A percentile compares a stretch with the other conserved stretches of the same genome.
Conservation (phyloP, 2,797 vertebrate species). For the Paramormyrops hopkinsi region DNA sequence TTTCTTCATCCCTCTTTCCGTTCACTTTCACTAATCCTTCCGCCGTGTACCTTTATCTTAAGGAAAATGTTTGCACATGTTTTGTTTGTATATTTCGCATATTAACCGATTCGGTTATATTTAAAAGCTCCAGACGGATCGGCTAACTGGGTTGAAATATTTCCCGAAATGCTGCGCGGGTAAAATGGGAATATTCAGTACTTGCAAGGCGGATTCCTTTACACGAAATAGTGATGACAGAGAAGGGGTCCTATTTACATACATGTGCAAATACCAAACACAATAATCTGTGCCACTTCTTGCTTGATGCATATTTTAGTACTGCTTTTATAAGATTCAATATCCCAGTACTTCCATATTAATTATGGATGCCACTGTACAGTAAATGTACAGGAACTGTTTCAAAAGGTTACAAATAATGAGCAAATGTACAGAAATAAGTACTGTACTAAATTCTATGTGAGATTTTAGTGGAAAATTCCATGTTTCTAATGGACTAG, state of each 20-base stretch:
- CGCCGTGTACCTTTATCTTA: neutral
- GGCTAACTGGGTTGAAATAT: neutral
- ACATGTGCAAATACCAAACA: neutral
- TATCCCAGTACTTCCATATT: neutral
- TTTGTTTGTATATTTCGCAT: neutral
- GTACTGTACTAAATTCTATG: neutral
- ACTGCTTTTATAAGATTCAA: neutral
- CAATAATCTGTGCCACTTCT: neutral
- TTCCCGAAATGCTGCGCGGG: neutral
- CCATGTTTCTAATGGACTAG: neutral
- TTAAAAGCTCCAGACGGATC: neutral
- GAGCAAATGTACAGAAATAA: neutral
- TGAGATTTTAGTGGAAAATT: neutral
- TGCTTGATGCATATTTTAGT: neutral
- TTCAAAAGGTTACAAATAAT: neutral
- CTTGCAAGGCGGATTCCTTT: neutral
- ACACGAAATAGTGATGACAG: neutral
- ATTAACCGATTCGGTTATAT: neutral
- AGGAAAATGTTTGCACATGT: neutral
- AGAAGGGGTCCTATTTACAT: neutral
- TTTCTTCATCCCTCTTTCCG: conserved; percentile 33
- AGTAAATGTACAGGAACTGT: neutral
- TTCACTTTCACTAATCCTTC: neutral
- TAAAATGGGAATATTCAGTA: neutral
- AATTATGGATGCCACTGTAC: neutral